Evolutionary conservation across 2,113 vertebrate species (phyloP), one percentile per base, ranked within the genome.

Genomic region (Athene noctua): DNA sequence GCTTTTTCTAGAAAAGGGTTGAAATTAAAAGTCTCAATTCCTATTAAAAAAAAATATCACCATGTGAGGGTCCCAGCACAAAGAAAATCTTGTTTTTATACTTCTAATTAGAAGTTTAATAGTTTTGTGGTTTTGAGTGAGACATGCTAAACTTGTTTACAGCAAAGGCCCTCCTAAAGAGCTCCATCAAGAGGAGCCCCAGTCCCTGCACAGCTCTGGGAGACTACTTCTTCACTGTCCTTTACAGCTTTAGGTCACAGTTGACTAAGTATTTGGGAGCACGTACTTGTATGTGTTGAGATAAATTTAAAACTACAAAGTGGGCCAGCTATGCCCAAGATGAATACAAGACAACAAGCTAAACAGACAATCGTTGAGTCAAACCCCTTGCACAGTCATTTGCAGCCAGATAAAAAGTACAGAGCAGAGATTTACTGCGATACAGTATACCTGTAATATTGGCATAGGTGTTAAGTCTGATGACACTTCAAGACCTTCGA

Each of bases 71-170:
- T 71, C 12, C 18, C 30, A 68, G 11, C 5, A 75, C 13, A 46
- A 65, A 72, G 10, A 61, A 61, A 47, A 65, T 40, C 10, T 15
- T 42, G 1, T 1, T 1, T 89, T 67, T 68, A 36, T 42, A 40
- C 4, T 49, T 79, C 29, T 62, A 54, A 62, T n/a, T 47, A 78
- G 34, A 87, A 44, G 23, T 32, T 22, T 16, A 78, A 70, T 4
- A 34, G 2, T 15, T 72, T n/a, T 61, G 6, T 16, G 8, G 1
- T 77, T 90, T 51, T 58, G 61, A 49, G 15, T 13, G 29, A 57
- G 40, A 12, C 9, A 44, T 3, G 6, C 34, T 46, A 67, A 83
- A 46, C 10, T 1, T 1, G 0, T 51, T 77, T 46, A 75, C 27
- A 83, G 25, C 22, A 42, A 72, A 80, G 25, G 11, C 11, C 20